Base-by-base conservation (phyloP, 1,140 invertebrate species). In the Drosophila equinoxialis region DNA sequence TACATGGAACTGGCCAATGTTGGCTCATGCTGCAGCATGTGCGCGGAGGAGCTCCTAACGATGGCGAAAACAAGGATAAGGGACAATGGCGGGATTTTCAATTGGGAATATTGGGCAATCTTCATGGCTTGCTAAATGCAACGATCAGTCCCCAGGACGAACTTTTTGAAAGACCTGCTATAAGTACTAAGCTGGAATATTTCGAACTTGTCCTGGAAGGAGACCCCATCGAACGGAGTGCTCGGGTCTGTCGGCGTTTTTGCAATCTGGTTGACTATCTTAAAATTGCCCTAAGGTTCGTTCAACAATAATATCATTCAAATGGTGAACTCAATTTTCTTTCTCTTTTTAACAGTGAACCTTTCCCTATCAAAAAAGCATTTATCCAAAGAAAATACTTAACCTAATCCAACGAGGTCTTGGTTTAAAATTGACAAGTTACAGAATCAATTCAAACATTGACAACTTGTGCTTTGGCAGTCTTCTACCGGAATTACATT, bases 21-120 rank as follows among this genome's bases (percentile, higher is more conserved):
- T 77, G 74, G 74, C 39, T 77, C 10, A 37, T 66, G 30, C 37
- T 77, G 14, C 74, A 77, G 51, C 74, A 74, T 59, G 63, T 70
- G 5, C 74, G 71, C 1, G 54, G 33, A 1, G 58, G 58, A 45
- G n/a, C n/a, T 0, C 61, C 14, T 3, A 65, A 63, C 26, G 30
- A 35, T 59, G 45, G 45, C 35, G 14, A 10, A 23, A 42, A 23
- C 5, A 66, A 70, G n/a, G 33, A 70, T 8, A 70, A 59, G 14
- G 48, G 26, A 1, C 66, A 74, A 74, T 77, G 74, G 74, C 14
- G 61, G 6, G 48, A 74, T 7, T 77, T 45, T 13, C 71, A 74
- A 54, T 2, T 51, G 10, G 58, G 66, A 39, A 30, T 77, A 51
- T 37, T 77, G 20, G 51, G 30, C 8, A 74, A 51, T 35, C 58